Evolutionary conservation across 35 echinoderm and acorn worm genomes (phyloP).

Genomic region (Anneissia japonica): DNA sequence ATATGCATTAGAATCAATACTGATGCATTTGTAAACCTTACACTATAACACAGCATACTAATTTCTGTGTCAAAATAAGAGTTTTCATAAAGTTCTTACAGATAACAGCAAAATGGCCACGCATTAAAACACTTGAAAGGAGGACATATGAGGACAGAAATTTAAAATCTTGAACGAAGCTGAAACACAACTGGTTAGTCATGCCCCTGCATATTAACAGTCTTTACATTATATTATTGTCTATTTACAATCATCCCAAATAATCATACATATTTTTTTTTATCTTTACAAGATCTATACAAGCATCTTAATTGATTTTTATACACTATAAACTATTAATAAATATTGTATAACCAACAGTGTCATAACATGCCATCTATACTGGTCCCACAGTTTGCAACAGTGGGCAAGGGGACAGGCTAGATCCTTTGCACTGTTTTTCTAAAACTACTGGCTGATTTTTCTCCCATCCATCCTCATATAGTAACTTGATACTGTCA

Average conservation of each 20-base stretch:
- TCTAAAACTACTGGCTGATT: background rate
- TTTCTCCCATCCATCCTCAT: slow-evolving; percentile 45
- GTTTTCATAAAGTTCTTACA: too few species aligned
- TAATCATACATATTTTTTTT: background rate
- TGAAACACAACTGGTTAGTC: background rate
- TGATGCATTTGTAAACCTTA: too few species aligned
- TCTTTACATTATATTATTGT: background rate
- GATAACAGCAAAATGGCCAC: too few species aligned
- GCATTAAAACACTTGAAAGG: too few species aligned
- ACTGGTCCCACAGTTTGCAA: background rate
- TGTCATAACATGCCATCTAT: background rate
- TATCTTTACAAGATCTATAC: background rate
- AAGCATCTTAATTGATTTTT: background rate
- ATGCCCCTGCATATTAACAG: background rate
- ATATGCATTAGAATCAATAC: too few species aligned
- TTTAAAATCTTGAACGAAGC: background rate
- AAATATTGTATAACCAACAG: background rate
- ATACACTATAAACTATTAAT: background rate
- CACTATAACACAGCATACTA: background rate
- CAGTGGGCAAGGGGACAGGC: background rate
- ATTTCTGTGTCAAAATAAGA: too few species aligned
- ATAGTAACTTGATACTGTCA: slow-evolving; percentile 87
- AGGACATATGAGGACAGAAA: too few species aligned
- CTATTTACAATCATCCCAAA: background rate
- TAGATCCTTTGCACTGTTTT: background rate